Evolutionary conservation across 2,888 invertebrate genomes (phyloP).

Genomic region (Lasioglossum leucozonium): DNA sequence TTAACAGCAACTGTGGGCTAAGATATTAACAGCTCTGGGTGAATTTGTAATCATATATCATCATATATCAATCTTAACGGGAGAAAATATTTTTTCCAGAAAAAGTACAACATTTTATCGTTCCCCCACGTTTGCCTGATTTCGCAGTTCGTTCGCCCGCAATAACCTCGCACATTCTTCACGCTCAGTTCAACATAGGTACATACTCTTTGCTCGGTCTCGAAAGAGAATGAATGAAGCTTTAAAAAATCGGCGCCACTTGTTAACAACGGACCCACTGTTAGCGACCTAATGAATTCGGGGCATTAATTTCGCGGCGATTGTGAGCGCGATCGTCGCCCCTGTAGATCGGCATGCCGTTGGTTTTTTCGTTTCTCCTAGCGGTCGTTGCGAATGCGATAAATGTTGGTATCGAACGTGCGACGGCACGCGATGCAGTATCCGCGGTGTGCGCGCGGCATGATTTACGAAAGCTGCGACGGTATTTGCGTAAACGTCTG

Average conservation of each 20-base stretch:
- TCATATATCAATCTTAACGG: neutral
- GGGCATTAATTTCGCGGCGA: neutral
- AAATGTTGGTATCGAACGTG: slow-evolving; percentile 15
- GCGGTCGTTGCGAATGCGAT: slow-evolving; percentile 29
- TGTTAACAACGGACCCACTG: neutral
- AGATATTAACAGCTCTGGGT: neutral
- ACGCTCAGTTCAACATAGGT: neutral
- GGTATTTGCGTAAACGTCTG: slow-evolving; percentile 58
- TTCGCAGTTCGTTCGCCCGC: neutral
- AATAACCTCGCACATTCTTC: neutral
- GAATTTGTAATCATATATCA: neutral
- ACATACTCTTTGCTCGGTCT: neutral
- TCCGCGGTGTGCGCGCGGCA: slow-evolving; percentile 11
- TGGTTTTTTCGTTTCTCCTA: neutral
- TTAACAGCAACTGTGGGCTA: neutral
- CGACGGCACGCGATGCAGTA: slow-evolving; percentile 29
- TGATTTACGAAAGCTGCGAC: slow-evolving; percentile 59
- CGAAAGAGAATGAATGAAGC: neutral
- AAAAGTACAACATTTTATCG: no score
- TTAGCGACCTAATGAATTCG: neutral
- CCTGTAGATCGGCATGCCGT: neutral
- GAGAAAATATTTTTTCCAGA: no score
- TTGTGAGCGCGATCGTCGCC: neutral
- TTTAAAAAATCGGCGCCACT: neutral
- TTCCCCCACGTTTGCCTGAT: no score